phyloP scores from a whole-genome alignment of 2,113 vertebrate species.

The Ellobius talpinus region DNA sequence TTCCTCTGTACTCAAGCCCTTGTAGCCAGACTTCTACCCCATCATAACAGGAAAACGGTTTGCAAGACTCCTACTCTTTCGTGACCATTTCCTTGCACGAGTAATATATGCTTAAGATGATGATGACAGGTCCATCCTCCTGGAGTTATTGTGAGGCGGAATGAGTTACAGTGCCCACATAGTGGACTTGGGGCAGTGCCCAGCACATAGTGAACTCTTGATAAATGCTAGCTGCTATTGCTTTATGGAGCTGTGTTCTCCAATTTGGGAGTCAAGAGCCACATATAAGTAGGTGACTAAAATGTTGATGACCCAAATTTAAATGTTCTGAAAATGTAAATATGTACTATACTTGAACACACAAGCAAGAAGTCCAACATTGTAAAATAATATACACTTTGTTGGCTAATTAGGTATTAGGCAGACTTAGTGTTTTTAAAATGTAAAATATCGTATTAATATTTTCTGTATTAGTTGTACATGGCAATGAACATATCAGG shows the following conservation, averaged over 20 bases:
- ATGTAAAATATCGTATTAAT: not conserved
- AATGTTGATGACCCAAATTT: not conserved
- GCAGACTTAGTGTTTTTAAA: not conserved
- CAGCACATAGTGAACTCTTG: not conserved
- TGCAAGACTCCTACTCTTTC: not conserved
- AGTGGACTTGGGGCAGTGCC: not conserved
- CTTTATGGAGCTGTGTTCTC: not conserved
- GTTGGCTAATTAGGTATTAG: not conserved
- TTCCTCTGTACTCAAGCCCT: constrained; percentile 2
- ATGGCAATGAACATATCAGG: not conserved
- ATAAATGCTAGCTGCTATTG: constrained; percentile 5
- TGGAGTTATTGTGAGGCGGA: not conserved
- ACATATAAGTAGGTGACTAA: not conserved
- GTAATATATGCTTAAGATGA: not conserved
- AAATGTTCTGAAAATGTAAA: constrained; percentile 42
- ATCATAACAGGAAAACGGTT: not conserved
- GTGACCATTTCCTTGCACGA: not conserved
- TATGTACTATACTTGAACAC: not conserved
- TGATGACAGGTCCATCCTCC: not conserved
- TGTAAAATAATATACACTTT: not conserved
- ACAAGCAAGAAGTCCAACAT: not conserved
- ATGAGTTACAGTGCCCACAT: not conserved
- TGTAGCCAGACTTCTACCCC: not conserved
- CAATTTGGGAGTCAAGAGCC: not conserved
- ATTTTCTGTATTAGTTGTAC: constrained; percentile 42